These are phyloP conservation scores for Teleiodes luculella DNA, from an alignment of 2,888 invertebrate species.

Conservation along the genomic window DNA sequence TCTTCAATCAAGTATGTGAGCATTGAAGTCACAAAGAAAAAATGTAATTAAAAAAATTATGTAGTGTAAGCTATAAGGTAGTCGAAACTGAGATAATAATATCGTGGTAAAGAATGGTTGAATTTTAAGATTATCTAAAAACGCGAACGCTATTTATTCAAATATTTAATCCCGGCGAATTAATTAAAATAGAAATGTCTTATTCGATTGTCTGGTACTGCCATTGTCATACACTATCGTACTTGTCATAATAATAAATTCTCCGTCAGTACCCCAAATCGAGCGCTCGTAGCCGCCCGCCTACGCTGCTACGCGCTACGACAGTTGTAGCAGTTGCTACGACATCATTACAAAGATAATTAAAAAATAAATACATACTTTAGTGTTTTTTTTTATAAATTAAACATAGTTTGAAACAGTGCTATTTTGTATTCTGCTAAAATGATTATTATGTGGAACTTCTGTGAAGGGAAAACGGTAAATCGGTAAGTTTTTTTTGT, in stretches of 20 bases:
- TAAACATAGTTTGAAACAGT: neutral
- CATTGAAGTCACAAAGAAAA: too few relatives aligned
- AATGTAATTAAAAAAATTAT: too few relatives aligned
- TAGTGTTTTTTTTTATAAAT: neutral
- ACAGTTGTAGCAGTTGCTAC: conserved; percentile 36
- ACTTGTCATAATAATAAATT: too few relatives aligned
- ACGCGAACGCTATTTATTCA: too few relatives aligned
- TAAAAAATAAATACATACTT: too few relatives aligned
- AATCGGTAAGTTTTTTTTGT: neutral
- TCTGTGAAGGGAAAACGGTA: neutral
- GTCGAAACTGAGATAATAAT: too few relatives aligned
- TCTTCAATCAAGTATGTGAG: too few relatives aligned
- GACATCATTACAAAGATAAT: neutral
- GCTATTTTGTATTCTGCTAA: neutral
- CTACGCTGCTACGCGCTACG: conserved; percentile 31
- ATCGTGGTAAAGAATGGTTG: too few relatives aligned
- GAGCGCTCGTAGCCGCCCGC: conserved; percentile 47
- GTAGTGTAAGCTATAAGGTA: too few relatives aligned
- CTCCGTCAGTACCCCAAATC: conserved; percentile 33
- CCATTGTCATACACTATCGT: conserved; percentile 12
- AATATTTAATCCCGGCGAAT: too few relatives aligned
- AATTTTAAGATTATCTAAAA: too few relatives aligned
- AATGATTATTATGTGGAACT: neutral
- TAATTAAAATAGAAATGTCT: too few relatives aligned
- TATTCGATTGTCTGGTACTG: neutral